Base-by-base conservation (phyloP, 64 coral and sea anemone genomes). In the Acropora tenuis region DNA sequence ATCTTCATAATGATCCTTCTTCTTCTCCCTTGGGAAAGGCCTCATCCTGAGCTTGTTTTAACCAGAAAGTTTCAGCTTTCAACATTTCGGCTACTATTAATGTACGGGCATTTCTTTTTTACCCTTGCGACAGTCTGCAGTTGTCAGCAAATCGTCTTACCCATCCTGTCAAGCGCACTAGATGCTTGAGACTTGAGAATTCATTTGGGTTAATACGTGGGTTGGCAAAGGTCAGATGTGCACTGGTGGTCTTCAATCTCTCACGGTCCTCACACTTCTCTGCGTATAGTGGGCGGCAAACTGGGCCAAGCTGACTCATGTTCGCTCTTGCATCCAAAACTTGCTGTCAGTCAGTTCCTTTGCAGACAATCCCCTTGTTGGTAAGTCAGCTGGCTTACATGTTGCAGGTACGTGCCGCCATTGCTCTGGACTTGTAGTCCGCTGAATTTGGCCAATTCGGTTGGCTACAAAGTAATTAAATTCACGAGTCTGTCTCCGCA, bases 391-490 rank as follows among this genome's bases (percentile, higher is more conserved):
- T 41, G 71, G 86, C 40, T 88, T 88, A 12, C 49, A 0, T 17
- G 17, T 40, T 43, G 47, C 73, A 13, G 86, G 86, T 47, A 75
- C 71, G 30, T 88, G 86, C 41, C 71, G 13, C 86, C 73, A 88
- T 13, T 88, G 71, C 50, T 76, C 86, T 55, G 58, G 83, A 43
- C 46, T 0, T n/a, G 50, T 80, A 0, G 52, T 73, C 17, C 15
- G 2, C 41, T 90, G 89, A 52, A 90, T 69, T 82, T 91, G 66
- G 46, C 78, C 48, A 18, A 91, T 80, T 73, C 78, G 46, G 10
- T 87, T 87, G 8, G 80, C 87, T 12, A 94, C 81, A 82, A 94
- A 90, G 0, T 60, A 57, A 72, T 95, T 95, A 57, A 86, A 90
- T 9, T 77, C 50, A 13, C 80, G 43, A 50, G 73, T 86, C 66